Conservation (phyloP, 2,113 vertebrate genomes). For the Anarrhichthys ocellatus region DNA sequence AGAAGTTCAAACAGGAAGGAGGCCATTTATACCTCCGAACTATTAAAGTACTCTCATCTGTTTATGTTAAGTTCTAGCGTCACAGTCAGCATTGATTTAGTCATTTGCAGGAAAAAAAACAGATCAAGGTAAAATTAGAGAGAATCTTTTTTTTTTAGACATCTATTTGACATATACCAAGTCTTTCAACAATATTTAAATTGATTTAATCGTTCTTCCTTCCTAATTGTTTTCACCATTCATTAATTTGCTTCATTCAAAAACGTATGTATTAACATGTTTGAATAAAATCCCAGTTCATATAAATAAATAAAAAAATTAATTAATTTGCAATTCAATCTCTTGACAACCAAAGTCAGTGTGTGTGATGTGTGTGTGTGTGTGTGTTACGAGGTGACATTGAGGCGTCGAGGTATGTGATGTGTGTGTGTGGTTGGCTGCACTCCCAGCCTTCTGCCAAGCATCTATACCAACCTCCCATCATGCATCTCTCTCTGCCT, state of each 20-base stretch:
- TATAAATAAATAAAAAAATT: not conserved
- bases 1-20: conserved; percentile 61
- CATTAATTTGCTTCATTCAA: not conserved
- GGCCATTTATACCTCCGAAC: conserved; percentile 40
- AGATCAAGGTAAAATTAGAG: not conserved
- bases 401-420: conserved; percentile 12
- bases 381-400: conserved; percentile 24
- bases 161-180: not conserved
- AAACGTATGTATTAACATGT: not conserved
- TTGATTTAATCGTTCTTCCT: not conserved
- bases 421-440: conserved; percentile 34
- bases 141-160: not conserved
- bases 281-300: not conserved
- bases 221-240: not conserved
- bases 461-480: conserved; percentile 45
- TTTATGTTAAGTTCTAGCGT: not conserved
- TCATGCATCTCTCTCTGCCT: conserved; percentile 50
- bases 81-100: not conserved
- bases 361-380: conserved; percentile 10
- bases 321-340: not conserved
- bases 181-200: not conserved
- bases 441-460: conserved; percentile 33
- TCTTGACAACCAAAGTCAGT: not conserved
- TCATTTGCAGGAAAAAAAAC: not conserved
- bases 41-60: conserved; percentile 4